phyloP scores from a whole-genome alignment of 1,140 invertebrate species.

The Heterodera carotae region DNA sequence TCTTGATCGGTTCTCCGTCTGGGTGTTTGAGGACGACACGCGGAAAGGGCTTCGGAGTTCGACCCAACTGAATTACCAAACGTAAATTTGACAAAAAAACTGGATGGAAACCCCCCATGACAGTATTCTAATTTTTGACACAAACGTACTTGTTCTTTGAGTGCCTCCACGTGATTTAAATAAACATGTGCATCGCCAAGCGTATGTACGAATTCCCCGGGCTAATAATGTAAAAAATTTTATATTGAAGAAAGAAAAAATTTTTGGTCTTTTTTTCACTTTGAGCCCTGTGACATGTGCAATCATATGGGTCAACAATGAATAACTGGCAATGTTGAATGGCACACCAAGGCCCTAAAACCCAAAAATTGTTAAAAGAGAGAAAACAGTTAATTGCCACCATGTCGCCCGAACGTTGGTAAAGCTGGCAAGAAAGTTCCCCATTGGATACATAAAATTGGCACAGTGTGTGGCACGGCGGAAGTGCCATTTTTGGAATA shows the following conservation, averaged over 20 bases:
- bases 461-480: slow-evolving; percentile 90
- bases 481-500: slow-evolving; percentile 87
- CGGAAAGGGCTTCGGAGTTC: slow-evolving; percentile 76
- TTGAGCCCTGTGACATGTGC: slow-evolving; percentile 87
- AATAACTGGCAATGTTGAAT: slow-evolving; percentile 97
- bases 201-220: slow-evolving; percentile 93
- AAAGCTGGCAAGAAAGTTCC: slow-evolving; percentile 83
- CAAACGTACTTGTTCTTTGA: slow-evolving; percentile 76
- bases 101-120: too few species aligned
- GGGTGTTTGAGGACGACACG: slow-evolving; percentile 74
- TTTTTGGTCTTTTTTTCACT: slow-evolving; percentile 45
- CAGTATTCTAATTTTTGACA: slow-evolving; percentile 19
- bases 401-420: slow-evolving; percentile 96
- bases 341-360: slow-evolving; percentile 86
- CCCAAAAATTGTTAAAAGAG: slow-evolving; percentile 6
- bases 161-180: slow-evolving; percentile 82
- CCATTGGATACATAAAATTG: slow-evolving; percentile 91
- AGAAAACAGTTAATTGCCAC: slow-evolving; percentile 56
- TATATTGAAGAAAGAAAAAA: neutral
- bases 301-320: slow-evolving; percentile 90
- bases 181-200: slow-evolving; percentile 97
- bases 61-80: slow-evolving; percentile 70
- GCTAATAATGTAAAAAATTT: slow-evolving; percentile 61
- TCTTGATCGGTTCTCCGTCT: slow-evolving; percentile 66
- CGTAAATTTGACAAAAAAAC: neutral